Evolutionary conservation across 2,888 invertebrate genomes (phyloP), one percentile per base, ranked within the genome.

Genomic region (Sminthurinus aureus): DNA sequence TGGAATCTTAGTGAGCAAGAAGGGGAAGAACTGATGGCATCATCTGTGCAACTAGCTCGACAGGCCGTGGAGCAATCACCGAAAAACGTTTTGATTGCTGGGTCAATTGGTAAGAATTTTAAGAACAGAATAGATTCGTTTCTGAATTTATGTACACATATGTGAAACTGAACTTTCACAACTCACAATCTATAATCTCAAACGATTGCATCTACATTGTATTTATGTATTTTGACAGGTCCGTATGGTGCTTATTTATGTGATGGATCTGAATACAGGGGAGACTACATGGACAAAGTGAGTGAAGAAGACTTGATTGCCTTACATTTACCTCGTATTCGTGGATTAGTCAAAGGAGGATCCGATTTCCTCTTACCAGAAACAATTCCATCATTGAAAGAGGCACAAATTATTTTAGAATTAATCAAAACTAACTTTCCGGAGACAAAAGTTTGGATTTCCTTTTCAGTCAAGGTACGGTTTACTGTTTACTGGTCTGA

Each of bases 201-300:
- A 38, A 38, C 6, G 38, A 71, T 8, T 71, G 3, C n/a, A 22
- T 20, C 2, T n/a, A 24, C 26, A 26, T 3, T 73, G 73, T 38
- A 38, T 50, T 22, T 73, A 4, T n/a, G 3, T 22, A 18, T 22
- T 6, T 52, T 94, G 88, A 93, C 98, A 85, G 98, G 98, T 0
- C 96, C 98, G 0, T 98, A 96, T 90, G 98, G 98, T 0, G 98
- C 98, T 0, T 94, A 94, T 89, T 92, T 97, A 66, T 95, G 95
- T 89, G 96, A 98, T 90, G 96, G 95, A 15, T 98, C 98, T 0
- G 98, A 98, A 90, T 98, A 98, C 90, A 94, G 94, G n/a, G 98
- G 98, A 22, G 92, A 93, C 85, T 96, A 96, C 90, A 94, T 94
- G 0, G 93, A 93, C 85, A 93, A 91, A 81, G 93, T 95, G 0